phyloP scores from a whole-genome alignment of 2,888 invertebrate species.

The Pocota personata region DNA sequence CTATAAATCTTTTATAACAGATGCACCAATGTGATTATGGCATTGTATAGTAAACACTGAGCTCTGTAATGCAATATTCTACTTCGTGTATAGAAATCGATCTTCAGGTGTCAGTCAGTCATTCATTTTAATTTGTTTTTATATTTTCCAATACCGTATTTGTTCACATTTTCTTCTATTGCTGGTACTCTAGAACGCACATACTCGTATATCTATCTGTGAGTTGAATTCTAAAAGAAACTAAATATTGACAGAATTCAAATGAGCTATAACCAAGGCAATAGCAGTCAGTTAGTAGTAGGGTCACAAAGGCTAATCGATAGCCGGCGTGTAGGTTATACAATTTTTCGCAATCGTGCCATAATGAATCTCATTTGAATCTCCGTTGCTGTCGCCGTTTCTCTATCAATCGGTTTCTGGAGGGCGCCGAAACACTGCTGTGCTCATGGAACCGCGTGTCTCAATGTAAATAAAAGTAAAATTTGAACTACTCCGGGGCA shows the following conservation, averaged over 20 bases:
- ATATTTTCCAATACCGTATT: slow-evolving; percentile 6
- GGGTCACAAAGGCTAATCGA: not conserved
- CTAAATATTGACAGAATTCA: slow-evolving; percentile 67
- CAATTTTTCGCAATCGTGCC: slow-evolving; percentile 38
- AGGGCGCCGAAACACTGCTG: not conserved
- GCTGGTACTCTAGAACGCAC: slow-evolving; percentile 13
- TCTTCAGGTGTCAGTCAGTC: slow-evolving; percentile 50
- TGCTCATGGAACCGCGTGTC: slow-evolving; percentile 1
- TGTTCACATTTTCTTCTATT: slow-evolving; percentile 6
- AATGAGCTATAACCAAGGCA: slow-evolving; percentile 45
- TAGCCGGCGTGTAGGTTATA: not conserved
- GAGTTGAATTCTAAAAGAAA: slow-evolving; percentile 55
- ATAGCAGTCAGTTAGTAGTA: not conserved
- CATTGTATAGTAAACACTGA: not conserved
- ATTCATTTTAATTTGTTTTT: not conserved
- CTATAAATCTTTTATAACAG: not conserved
- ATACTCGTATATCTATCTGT: slow-evolving; percentile 18
- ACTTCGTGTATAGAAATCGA: slow-evolving; percentile 12
- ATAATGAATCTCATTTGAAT: slow-evolving; percentile 42
- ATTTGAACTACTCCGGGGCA: not conserved
- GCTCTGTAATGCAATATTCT: slow-evolving; percentile 27
- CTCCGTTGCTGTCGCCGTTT: not conserved
- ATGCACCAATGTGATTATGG: not conserved
- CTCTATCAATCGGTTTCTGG: not conserved
- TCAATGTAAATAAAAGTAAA: slow-evolving; percentile 20